Base-by-base conservation (phyloP, 2,888 invertebrate species). In the Rotaria socialis region DNA sequence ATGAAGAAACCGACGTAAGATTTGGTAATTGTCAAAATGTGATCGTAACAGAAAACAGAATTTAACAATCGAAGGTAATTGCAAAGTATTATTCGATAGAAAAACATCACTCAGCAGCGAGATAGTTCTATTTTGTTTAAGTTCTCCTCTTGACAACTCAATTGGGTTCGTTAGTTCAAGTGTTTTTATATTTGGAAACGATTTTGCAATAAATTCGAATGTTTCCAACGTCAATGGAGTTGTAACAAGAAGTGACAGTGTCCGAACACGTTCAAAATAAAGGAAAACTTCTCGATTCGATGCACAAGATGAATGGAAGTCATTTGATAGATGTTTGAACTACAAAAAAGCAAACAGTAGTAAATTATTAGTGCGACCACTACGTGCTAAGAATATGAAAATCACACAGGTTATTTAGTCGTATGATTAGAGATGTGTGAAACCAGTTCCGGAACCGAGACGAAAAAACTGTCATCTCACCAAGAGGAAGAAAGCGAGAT, bases 251-350 rank as follows among this genome's bases (percentile, higher is more conserved):
- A 80, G 35, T 80, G 80, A 80, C 1, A 80, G 11, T 19, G 24
- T 24, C 24, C 24, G 80, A 24, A 80, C 80, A 24, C 41, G 80
- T 80, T 80, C 47, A 47, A 80, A 80, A 80, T 8, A n/a, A 24
- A 80, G 80, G 4, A 47, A 80, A 47, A 80, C 80, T 80, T 0
- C 3, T 47, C 47, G 43, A 47, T 80, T 80, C 3, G 80, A 80
- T 43, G n/a, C n/a, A 19, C 43, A 80, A 10, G 80, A 47, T 24
- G 80, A 80, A n/a, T n/a, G 10, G 47, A 80, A 80, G n/a, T 80
- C 47, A 47, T 80, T 80, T 47, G 80, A 80, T 35, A 80, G 24
- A 80, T 80, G 80, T n/a, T 80, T 43, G 4, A 80, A 80, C 80
- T 80, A 35, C 16, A 67, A 35, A 27, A 80, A 43, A n/a, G 35